These are phyloP conservation scores for Drosophila atroscutellata DNA, from an alignment of 2,888 invertebrate species.

Conservation along the genomic window DNA sequence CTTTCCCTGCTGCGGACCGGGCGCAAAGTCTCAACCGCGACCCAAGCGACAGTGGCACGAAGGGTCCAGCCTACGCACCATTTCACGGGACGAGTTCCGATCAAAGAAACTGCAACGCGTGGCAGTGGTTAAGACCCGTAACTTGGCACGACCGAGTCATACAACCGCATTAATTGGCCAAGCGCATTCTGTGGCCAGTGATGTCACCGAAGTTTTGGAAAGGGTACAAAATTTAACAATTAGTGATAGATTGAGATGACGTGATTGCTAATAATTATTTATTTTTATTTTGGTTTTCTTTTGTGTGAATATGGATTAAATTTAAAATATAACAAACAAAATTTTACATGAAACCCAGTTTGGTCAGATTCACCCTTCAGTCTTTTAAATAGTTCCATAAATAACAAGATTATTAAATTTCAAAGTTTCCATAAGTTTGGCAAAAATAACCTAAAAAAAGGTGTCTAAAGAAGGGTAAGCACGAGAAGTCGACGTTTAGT, in stretches of 20 bases:
- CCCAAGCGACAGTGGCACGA: constrained; percentile 41
- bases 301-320: not conserved
- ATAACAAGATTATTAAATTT: not conserved
- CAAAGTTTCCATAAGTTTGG: not conserved
- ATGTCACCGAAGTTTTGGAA: constrained; percentile 7
- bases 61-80: constrained; percentile 62
- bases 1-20: constrained; percentile 88
- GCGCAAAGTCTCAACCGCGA: constrained; percentile 85
- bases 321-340: not conserved
- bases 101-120: constrained; percentile 52
- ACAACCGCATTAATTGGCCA: not conserved
- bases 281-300: not conserved
- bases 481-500: too few relatives aligned
- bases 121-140: constrained; percentile 19
- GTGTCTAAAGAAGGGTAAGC: too few relatives aligned
- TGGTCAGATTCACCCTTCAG: not conserved
- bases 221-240: constrained; percentile 14
- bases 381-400: not conserved
- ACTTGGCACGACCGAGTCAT: not conserved
- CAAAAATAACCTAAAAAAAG: too few relatives aligned
- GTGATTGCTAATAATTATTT: not conserved
- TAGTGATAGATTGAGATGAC: not conserved
- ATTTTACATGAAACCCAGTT: not conserved
- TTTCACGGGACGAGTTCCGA: constrained; percentile 60
- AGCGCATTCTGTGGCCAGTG: constrained; percentile 4